A percentile compares a stretch with the other conserved stretches of the same genome.
Evolutionary conservation across 2,888 invertebrate genomes (phyloP).

Genomic region (Scrobipalpa costella): DNA sequence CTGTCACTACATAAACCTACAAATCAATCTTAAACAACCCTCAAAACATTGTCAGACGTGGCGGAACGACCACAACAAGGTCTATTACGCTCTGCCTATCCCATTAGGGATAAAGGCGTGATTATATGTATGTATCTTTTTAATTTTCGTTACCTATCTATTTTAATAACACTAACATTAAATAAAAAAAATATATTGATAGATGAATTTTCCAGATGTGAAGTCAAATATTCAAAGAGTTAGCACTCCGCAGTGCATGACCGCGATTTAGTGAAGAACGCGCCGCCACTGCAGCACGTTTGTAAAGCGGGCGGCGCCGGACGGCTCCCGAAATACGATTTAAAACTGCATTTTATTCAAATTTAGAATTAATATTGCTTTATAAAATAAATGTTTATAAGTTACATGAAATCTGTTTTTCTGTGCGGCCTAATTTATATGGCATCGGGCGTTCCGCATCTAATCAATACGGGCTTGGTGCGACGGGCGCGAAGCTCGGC

Average conservation of each 20-base stretch:
- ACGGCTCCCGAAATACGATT: neutral
- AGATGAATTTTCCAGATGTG: neutral
- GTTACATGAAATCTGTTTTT: conserved; percentile 62
- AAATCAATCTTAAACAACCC: too few relatives aligned
- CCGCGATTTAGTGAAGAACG: conserved; percentile 17
- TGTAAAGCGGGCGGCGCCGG: neutral
- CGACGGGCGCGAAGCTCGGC: conserved; percentile 61
- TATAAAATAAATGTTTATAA: conserved; percentile 9
- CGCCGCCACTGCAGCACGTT: conserved; percentile 10
- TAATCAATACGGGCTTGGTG: conserved; percentile 78
- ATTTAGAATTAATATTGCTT: neutral
- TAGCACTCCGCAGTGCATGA: conserved; percentile 10
- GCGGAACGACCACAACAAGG: too few relatives aligned
- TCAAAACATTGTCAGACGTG: too few relatives aligned
- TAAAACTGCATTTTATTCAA: neutral
- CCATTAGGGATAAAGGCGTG: neutral
- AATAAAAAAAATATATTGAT: too few relatives aligned
- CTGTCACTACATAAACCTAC: too few relatives aligned
- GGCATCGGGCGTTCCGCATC: conserved; percentile 80
- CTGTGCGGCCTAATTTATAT: conserved; percentile 79
- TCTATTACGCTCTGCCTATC: neutral
- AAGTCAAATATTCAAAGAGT: conserved; percentile 1
- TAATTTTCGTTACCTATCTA: too few relatives aligned
- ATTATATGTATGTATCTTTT: too few relatives aligned
- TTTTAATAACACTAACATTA: too few relatives aligned